Conservation (phyloP, 1,140 invertebrate genomes). For the Drosophila melanogaster region DNA sequence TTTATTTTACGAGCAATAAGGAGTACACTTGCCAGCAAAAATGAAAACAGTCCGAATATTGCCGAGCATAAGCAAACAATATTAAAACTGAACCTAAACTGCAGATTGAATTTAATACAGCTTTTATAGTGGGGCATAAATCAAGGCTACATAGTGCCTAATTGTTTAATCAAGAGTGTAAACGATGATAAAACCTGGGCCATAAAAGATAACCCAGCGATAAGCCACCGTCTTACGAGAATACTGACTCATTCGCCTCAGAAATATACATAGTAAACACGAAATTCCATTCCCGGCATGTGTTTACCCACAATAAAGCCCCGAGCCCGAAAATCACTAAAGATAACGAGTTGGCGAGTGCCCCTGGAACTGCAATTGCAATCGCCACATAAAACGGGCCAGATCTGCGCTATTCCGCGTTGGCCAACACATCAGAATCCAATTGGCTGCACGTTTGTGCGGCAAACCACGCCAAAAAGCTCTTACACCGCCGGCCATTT, state of each 20-base stretch:
- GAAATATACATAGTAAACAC: slow-evolving; percentile 3
- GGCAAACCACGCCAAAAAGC: slow-evolving; percentile 55
- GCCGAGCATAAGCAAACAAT: slow-evolving; percentile 25
- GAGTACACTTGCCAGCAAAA: slow-evolving; percentile 9
- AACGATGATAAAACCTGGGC: slow-evolving; percentile 27
- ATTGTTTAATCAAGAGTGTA: slow-evolving; percentile 51
- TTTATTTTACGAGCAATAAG: slow-evolving; percentile 70
- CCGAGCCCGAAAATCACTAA: slow-evolving; percentile 30
- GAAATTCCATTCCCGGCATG: slow-evolving; percentile 10
- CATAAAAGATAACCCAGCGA: slow-evolving; percentile 46
- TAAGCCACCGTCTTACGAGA: slow-evolving; percentile 26
- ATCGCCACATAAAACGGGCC: slow-evolving; percentile 34
- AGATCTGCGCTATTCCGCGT: slow-evolving; percentile 39
- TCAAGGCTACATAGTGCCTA: slow-evolving; percentile 27
- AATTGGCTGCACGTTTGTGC: slow-evolving; percentile 61
- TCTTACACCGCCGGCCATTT: slow-evolving; percentile 48
- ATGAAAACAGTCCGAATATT: neutral
- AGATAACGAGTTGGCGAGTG: slow-evolving; percentile 34
- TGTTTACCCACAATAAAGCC: slow-evolving; percentile 31
- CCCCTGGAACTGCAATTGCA: slow-evolving; percentile 26
- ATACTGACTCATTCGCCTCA: slow-evolving; percentile 24
- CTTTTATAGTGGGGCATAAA: slow-evolving; percentile 33
- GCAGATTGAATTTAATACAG: slow-evolving; percentile 12
- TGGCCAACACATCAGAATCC: slow-evolving; percentile 65
- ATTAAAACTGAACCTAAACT: slow-evolving; percentile 23